Evolutionary conservation across 2,797 vertebrate species (phyloP).

Genomic region (Pseudopleuronectes americanus): DNA sequence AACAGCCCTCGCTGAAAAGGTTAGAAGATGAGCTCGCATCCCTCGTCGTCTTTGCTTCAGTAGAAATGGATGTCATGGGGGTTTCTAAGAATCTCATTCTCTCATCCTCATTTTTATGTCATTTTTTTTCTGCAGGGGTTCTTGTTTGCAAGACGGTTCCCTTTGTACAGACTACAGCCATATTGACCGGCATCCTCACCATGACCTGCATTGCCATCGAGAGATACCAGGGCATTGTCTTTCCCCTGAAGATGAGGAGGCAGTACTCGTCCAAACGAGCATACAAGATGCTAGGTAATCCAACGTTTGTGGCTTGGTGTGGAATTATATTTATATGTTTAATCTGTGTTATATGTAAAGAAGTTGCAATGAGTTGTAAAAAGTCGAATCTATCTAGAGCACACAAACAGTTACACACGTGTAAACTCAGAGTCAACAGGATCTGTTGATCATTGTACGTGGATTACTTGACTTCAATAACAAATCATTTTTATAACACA

Average conservation of each 20-base stretch:
- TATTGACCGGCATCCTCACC: slow-evolving; percentile 87
- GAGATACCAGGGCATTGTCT: slow-evolving; percentile 88
- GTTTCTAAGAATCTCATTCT: not conserved
- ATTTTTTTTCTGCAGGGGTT: slow-evolving; percentile 72
- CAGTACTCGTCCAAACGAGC: slow-evolving; percentile 85
- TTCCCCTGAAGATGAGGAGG: slow-evolving; percentile 86
- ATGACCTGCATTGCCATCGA: slow-evolving; percentile 90
- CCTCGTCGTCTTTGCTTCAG: not conserved
- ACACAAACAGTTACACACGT: no score
- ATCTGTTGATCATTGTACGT: no score
- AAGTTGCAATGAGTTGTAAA: no score
- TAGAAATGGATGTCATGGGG: not conserved
- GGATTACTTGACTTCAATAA: no score
- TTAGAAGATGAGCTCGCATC: not conserved
- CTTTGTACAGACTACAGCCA: slow-evolving; percentile 88
- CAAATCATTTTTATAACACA: no score
- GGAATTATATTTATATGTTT: no score
- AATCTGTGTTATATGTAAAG: no score
- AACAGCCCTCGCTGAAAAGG: not conserved
- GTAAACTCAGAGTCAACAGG: no score
- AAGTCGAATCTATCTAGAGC: no score
- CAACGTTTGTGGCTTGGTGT: no score
- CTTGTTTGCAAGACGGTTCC: slow-evolving; percentile 88
- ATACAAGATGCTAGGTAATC: slow-evolving; percentile 86
- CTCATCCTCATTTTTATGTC: slow-evolving; percentile 1